Percentiles rank a stretch among this genome's conserved stretches.
These are phyloP conservation scores for Temnothorax curvispinosus DNA, from an alignment of 1,140 invertebrate species.

Conservation along the genomic window DNA sequence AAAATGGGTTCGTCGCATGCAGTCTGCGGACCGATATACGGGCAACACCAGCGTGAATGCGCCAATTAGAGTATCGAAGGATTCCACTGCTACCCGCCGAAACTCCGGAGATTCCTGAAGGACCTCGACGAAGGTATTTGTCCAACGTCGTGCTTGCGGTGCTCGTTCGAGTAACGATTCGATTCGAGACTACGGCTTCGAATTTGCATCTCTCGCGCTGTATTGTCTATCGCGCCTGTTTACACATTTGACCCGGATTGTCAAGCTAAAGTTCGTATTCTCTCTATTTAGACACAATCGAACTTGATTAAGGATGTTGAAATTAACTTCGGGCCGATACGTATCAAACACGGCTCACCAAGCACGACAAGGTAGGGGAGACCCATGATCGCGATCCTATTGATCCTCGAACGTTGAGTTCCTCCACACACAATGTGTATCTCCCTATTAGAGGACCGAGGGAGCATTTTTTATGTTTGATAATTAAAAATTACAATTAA, in stretches of 20 bases:
- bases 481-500: not conserved
- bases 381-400: slow-evolving; percentile 49
- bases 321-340: slow-evolving; percentile 67
- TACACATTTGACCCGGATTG: slow-evolving; percentile 75
- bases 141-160: slow-evolving; percentile 79
- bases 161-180: slow-evolving; percentile 77
- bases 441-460: too few relatives aligned
- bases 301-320: slow-evolving; percentile 73
- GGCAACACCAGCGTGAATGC: slow-evolving; percentile 79
- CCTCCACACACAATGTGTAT: not conserved
- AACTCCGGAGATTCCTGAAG: slow-evolving; percentile 82
- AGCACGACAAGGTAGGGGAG: not conserved
- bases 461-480: not conserved
- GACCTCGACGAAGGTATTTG: slow-evolving; percentile 81
- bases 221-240: slow-evolving; percentile 72
- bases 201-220: slow-evolving; percentile 71
- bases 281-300: slow-evolving; percentile 69
- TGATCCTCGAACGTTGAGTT: slow-evolving; percentile 34
- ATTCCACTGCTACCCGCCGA: slow-evolving; percentile 78
- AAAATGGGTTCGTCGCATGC: slow-evolving; percentile 71
- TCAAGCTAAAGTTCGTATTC: slow-evolving; percentile 63
- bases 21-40: slow-evolving; percentile 68
- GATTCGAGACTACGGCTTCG: slow-evolving; percentile 73
- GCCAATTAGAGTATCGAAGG: slow-evolving; percentile 82
- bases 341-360: slow-evolving; percentile 51